phyloP scores from a whole-genome alignment of 2,797 vertebrate genomes.

The Calcarius lapponicus region DNA sequence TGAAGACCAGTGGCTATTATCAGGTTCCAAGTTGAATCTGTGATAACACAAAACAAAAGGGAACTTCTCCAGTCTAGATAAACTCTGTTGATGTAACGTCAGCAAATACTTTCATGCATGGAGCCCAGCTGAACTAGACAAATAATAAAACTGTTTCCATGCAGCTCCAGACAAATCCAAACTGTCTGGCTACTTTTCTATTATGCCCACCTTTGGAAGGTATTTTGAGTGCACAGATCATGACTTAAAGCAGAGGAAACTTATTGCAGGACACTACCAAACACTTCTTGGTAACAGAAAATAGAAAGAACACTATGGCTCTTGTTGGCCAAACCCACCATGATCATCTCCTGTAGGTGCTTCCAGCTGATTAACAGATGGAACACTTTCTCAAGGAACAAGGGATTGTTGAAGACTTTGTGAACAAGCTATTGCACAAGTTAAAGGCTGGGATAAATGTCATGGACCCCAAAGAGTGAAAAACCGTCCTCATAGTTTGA shows the following conservation, averaged over 20 bases:
- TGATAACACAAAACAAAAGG: neutral
- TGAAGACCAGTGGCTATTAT: neutral
- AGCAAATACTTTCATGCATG: neutral
- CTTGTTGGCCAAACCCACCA: neutral
- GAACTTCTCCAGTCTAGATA: neutral
- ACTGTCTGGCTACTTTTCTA: neutral
- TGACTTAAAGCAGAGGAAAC: neutral
- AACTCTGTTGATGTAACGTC: neutral
- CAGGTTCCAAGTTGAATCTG: neutral
- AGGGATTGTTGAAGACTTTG: neutral
- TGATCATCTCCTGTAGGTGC: neutral
- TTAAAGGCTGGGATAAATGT: neutral
- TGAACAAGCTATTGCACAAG: neutral
- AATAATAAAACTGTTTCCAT: neutral
- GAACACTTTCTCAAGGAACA: neutral
- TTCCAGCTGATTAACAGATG: neutral
- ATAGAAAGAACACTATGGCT: neutral
- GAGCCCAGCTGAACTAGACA: neutral
- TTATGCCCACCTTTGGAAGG: neutral
- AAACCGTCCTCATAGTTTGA: neutral
- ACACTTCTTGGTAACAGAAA: neutral
- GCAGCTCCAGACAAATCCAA: neutral
- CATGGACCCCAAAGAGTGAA: neutral
- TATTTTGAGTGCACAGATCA: neutral
- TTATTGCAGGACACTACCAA: neutral